A percentile compares a stretch with the other conserved stretches of the same genome.
Conservation (phyloP, 2,113 vertebrate species). For the Verasper variegatus region DNA sequence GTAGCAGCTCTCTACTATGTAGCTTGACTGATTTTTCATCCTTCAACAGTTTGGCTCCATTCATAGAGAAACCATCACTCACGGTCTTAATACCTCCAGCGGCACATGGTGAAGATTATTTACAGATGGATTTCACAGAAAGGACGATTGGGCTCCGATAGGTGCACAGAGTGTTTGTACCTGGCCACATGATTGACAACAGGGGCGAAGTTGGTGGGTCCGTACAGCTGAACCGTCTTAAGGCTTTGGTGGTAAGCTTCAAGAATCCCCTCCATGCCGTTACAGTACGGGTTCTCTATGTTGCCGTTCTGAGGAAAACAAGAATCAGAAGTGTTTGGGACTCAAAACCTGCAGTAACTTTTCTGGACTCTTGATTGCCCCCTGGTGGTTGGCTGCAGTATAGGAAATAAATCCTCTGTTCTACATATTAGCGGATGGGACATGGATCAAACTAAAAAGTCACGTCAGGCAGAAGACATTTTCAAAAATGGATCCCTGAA, state of each 20-base stretch:
- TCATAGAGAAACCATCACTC: constrained; percentile 46
- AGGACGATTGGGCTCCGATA: neutral
- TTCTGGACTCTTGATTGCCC: too few species aligned
- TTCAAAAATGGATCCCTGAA: too few species aligned
- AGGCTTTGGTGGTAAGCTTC: constrained; percentile 96
- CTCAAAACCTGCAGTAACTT: neutral
- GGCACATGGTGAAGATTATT: constrained; percentile 4
- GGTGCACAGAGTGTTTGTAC: constrained; percentile 65
- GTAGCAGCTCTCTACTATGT: too few species aligned
- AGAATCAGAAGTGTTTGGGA: neutral
- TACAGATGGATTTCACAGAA: constrained; percentile 32
- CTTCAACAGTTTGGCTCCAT: constrained; percentile 49
- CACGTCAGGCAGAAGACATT: too few species aligned
- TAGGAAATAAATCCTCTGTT: too few species aligned
- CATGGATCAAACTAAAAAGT: too few species aligned
- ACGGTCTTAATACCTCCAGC: constrained; percentile 23
- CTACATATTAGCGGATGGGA: too few species aligned
- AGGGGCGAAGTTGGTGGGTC: constrained; percentile 95
- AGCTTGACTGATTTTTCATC: constrained; percentile 4
- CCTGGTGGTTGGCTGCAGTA: too few species aligned
- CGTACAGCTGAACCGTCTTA: constrained; percentile 95
- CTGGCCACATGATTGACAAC: constrained; percentile 94
- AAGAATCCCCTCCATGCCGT: constrained; percentile 93
- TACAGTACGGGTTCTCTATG: constrained; percentile 91
- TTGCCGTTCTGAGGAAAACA: constrained; percentile 88